These are phyloP conservation scores for Sylvilagus floridanus DNA, from an alignment of 2,797 vertebrate species.

Conservation along the genomic window DNA sequence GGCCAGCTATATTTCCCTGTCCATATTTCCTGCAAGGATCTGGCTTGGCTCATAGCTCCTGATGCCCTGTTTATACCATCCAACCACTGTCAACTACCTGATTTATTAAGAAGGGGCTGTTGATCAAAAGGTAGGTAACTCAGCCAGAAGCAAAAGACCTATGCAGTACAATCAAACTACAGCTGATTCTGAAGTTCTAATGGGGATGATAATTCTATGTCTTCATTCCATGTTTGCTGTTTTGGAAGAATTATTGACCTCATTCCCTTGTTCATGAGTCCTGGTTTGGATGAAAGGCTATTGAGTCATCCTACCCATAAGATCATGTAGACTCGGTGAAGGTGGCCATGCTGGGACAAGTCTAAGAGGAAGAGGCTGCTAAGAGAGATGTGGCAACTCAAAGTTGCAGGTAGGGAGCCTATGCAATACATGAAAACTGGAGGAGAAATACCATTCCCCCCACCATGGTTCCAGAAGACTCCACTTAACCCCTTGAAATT, in stretches of 20 bases:
- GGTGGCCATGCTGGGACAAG: neutral
- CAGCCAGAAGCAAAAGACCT: neutral
- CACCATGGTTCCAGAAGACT: neutral
- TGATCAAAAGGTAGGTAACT: neutral
- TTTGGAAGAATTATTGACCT: neutral
- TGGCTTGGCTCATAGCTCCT: neutral
- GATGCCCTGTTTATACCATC: neutral
- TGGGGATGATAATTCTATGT: neutral
- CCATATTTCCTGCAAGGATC: neutral
- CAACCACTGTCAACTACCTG: neutral
- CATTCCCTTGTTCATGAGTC: neutral
- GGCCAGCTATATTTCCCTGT: neutral
- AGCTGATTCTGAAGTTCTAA: neutral
- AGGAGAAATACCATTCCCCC: neutral
- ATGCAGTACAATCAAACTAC: neutral
- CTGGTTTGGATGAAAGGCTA: neutral
- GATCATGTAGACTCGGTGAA: neutral
- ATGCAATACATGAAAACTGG: neutral
- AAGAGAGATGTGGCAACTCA: neutral
- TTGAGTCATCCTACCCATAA: neutral
- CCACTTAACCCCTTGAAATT: neutral
- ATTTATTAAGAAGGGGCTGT: neutral
- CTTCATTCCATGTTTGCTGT: neutral
- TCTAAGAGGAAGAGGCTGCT: neutral
- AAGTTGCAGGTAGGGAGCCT: neutral